Base-by-base conservation (phyloP, 1,140 invertebrate genomes). In the Rhopalosiphum maidis region DNA sequence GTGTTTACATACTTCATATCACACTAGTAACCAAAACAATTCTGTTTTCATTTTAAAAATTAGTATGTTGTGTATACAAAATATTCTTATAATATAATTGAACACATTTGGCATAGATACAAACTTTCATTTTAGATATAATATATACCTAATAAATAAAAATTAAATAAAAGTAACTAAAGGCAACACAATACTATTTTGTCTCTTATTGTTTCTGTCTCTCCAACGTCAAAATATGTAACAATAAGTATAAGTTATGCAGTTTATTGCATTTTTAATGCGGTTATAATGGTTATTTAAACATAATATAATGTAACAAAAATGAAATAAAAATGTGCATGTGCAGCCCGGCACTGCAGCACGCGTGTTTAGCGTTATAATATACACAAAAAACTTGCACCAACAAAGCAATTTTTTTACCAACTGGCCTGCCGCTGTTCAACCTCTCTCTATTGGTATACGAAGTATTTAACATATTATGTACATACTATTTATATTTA, bases 291-390 rank as follows among this genome's bases (percentile, higher is more conserved):
- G 37, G 0, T 37, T 37, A 37, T 83, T 2, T 77, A n/a, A n/a
- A 35, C 68, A 35, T 15, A n/a, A n/a, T 77, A 37, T 18, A 35
- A 83, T 23, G 22, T 22, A 83, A 37, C 18, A 37, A 82, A 41
- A 21, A 25, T 9, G 35, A 77, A 85, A 43, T 85, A 85, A 85
- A 83, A 85, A 85, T 85, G 83, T 85, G 37, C 83, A 85, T 85
- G 83, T 85, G 83, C 41, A 85, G 37, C 37, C 8, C 55, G 30
- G 55, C 23, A 25, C 23, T 25, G 23, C 55, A 37, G 22, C 37
- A 83, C 23, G 35, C 37, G 82, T 22, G 37, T 85, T 85, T 41
- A 37, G 43, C 22, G 23, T 85, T 8, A 18, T 77, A 77, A 18
- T 77, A 18, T 77, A 77, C 1, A 77, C 30, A 77, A 30, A 51